A percentile compares a stretch with the other conserved stretches of the same genome.
phyloP scores from a whole-genome alignment of 2,113 vertebrate species.

The Aythya baeri region DNA sequence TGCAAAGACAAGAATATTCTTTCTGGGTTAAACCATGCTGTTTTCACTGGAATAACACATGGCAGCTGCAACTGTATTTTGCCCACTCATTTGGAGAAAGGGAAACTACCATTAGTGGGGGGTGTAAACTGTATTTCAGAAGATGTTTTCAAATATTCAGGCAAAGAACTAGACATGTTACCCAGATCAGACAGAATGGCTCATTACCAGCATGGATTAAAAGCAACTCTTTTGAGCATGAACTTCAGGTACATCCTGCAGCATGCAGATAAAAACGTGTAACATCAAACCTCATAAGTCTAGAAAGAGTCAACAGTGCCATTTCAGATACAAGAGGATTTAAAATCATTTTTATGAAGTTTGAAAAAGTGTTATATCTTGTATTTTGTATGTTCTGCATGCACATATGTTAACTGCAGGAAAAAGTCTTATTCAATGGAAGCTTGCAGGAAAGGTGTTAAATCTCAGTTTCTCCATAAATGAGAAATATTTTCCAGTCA shows the following conservation, averaged over 20 bases:
- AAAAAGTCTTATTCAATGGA: conserved; percentile 37
- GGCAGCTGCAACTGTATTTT: background rate
- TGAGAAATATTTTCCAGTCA: conserved; percentile 73
- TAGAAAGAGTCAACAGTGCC: background rate
- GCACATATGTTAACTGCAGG: conserved; percentile 21
- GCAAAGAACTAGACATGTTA: background rate
- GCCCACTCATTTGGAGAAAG: background rate
- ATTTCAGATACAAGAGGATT: background rate
- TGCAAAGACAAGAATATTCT: background rate
- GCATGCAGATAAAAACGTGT: background rate
- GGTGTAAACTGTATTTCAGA: background rate
- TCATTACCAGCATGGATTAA: background rate
- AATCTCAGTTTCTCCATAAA: conserved; percentile 71
- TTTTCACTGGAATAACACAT: background rate
- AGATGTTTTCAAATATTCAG: background rate
- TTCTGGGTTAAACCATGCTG: background rate
- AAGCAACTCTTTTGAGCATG: background rate
- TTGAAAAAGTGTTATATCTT: background rate
- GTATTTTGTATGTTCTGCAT: background rate
- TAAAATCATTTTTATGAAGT: background rate
- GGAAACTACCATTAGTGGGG: background rate
- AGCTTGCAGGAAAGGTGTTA: conserved; percentile 63
- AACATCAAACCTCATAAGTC: background rate
- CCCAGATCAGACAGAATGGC: background rate
- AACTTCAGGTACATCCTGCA: background rate